Evolutionary conservation across 1,140 invertebrate genomes (phyloP), one percentile per base, ranked within the genome.

Genomic region (Paraescarpia echinospica): DNA sequence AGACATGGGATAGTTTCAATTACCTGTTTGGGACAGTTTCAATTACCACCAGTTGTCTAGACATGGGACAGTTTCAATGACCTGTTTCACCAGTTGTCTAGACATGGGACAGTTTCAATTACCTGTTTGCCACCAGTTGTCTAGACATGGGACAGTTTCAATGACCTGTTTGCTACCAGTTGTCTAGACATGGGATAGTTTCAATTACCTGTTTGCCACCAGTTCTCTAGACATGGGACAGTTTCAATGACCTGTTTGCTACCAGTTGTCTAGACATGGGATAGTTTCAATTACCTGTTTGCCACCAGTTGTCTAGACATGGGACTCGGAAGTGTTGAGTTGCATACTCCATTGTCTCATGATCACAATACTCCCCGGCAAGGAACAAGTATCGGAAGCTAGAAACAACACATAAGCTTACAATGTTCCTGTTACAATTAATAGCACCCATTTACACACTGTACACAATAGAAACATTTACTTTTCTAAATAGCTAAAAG

Each of bases 261-360:
- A 77, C 59, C 27, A 77, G 22, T 27, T 27, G 22, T 27, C 9
- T 77, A 77, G 59, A 22, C 59, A 77, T 5, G 59, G 22, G 59
- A 77, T 31, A 12, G 22, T 77, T 77, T 77, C 59, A 41, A 27
- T 91, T 92, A 96, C 96, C 96, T 8, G 98, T 99, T 96, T 99
- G 98, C 98, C 98, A 99, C 98, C 98, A 99, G 95, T 99, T 98
- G 95, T 99, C 99, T 33, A 99, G 95, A 14, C 99, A 97, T 0
- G 98, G 98, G 1, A 98, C 98, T 90, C 97, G 97, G 94, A 99
- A 98, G 18, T 94, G n/a, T 0, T 97, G 96, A 95, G 98, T 97
- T 0, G 98, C 97, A 98, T 98, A 99, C 8, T 96, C 94, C 97
- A 98, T 98, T 0, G 98, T 98, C 95, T 98, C 98, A 92, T 98